phyloP scores from a whole-genome alignment of 2,113 vertebrate genomes.

The Tychaedon coryphoeus region DNA sequence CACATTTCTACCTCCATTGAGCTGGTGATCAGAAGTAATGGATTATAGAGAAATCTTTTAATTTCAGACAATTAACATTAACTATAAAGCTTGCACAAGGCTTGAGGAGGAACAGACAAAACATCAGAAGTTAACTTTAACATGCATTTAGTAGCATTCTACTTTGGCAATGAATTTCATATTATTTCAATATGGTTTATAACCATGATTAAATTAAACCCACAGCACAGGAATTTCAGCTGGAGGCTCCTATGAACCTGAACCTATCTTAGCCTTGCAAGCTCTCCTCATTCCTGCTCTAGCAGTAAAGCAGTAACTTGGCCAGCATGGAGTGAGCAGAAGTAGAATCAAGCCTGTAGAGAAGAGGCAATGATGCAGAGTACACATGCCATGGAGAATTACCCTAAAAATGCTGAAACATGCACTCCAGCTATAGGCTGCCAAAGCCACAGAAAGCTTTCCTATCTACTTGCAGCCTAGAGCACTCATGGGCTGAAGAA shows the following conservation, averaged over 20 bases:
- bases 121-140: not conserved
- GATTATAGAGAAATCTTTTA: not conserved
- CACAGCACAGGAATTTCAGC: not conserved
- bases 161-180: not conserved
- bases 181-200: not conserved
- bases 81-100: not conserved
- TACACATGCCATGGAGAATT: not conserved
- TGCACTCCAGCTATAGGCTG: not conserved
- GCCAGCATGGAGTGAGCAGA: not conserved
- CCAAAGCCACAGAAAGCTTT: constrained; percentile 4
- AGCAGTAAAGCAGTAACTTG: not conserved
- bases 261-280: not conserved
- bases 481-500: not conserved
- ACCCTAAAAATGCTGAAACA: not conserved
- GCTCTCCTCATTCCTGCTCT: not conserved
- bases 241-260: not conserved
- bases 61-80: not conserved
- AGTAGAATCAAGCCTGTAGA: not conserved
- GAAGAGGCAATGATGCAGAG: not conserved
- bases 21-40: not conserved
- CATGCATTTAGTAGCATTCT: not conserved
- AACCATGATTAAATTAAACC: not conserved
- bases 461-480: not conserved
- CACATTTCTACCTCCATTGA: not conserved
- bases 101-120: not conserved